These are phyloP conservation scores for Tachuris rubrigastra DNA, from an alignment of 2,113 vertebrate species.

Conservation along the genomic window DNA sequence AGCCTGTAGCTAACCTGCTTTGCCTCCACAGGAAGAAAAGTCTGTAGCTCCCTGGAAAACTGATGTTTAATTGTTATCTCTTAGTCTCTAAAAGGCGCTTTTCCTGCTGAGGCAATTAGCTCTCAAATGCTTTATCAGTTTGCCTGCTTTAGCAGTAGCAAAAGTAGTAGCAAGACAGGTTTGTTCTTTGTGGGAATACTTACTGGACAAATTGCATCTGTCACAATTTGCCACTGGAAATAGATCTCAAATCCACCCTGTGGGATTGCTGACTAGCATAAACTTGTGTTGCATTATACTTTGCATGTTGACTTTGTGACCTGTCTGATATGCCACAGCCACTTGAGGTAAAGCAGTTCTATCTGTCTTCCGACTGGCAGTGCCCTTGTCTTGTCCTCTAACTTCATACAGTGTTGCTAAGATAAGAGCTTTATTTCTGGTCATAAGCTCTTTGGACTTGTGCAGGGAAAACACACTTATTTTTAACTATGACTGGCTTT, in stretches of 20 bases:
- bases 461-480: slow-evolving; percentile 23
- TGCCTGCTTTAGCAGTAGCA: neutral
- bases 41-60: neutral
- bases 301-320: slow-evolving; percentile 15
- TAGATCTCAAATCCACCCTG: neutral
- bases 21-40: neutral
- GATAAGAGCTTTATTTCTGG: slow-evolving; percentile 52
- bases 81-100: neutral
- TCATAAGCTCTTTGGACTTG: neutral
- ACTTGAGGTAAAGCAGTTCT: slow-evolving; percentile 49
- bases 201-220: neutral
- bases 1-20: neutral
- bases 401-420: neutral
- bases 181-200: neutral
- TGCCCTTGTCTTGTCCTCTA: slow-evolving; percentile 56
- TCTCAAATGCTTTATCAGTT: neutral
- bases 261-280: neutral
- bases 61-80: neutral
- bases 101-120: neutral
- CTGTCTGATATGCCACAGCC: slow-evolving; percentile 23
- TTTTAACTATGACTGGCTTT: slow-evolving; percentile 42
- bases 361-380: slow-evolving; percentile 4
- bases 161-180: neutral
- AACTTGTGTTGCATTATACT: neutral
- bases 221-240: neutral